A percentile compares a stretch with the other conserved stretches of the same genome.
phyloP scores from a whole-genome alignment of 1,140 invertebrate genomes.

The Atta texana region DNA sequence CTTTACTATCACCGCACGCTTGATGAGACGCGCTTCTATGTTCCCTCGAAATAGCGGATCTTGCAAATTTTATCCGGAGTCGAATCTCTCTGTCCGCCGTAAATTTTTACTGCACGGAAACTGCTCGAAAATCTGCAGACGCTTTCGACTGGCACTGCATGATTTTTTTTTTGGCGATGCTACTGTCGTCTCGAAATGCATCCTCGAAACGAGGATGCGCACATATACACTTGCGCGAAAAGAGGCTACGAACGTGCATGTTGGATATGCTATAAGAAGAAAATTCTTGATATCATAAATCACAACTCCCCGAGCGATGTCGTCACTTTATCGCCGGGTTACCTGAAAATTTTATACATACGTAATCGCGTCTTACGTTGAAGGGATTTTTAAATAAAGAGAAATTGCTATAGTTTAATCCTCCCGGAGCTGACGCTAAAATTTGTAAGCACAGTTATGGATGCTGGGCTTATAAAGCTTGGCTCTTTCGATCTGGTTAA shows the following conservation, averaged over 20 bases:
- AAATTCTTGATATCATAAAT: slow-evolving; percentile 52
- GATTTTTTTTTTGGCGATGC: not conserved
- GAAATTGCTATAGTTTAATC: not conserved
- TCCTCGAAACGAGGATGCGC: slow-evolving; percentile 26
- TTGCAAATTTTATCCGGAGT: not conserved
- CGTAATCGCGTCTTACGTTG: not conserved
- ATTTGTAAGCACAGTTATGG: too few species aligned
- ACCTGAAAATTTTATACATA: not conserved
- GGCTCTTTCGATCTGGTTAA: too few species aligned
- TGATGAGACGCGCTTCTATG: slow-evolving; percentile 14
- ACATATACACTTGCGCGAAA: not conserved
- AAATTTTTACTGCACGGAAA: slow-evolving; percentile 28
- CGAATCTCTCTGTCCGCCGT: not conserved
- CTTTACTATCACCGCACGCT: not conserved
- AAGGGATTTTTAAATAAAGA: not conserved
- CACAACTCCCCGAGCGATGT: slow-evolving; percentile 5
- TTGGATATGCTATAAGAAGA: slow-evolving; percentile 1
- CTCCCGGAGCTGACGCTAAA: not conserved
- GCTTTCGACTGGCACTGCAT: not conserved
- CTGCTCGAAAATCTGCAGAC: not conserved
- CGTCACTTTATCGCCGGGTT: not conserved
- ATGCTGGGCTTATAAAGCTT: too few species aligned
- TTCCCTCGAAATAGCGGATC: not conserved
- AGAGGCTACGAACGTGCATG: not conserved
- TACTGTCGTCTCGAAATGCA: slow-evolving; percentile 7